These are phyloP conservation scores for Erpornis zantholeuca DNA, from an alignment of 2,113 vertebrate species.

Conservation along the genomic window DNA sequence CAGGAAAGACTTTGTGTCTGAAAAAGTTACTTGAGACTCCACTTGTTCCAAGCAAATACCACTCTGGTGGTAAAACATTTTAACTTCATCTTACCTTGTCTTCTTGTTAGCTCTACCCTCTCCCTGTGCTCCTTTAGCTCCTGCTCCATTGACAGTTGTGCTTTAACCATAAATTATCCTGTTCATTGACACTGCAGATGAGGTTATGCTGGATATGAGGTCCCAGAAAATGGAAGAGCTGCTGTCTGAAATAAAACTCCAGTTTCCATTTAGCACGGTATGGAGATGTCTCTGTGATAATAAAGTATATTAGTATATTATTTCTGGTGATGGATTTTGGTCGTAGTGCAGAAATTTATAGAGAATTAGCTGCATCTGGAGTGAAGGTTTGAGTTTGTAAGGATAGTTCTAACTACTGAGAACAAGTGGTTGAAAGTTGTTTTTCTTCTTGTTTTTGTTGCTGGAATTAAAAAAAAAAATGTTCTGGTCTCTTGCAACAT, in stretches of 20 bases:
- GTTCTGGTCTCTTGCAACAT: not conserved
- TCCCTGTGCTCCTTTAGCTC: not conserved
- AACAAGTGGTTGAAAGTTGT: not conserved
- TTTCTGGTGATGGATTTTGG: not conserved
- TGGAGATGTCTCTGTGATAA: not conserved
- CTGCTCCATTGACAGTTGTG: not conserved
- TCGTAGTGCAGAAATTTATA: not conserved
- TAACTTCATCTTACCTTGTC: not conserved
- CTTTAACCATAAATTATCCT: not conserved
- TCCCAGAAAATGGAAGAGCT: slow-evolving; percentile 29
- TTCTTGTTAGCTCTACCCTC: not conserved
- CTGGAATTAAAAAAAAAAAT: not conserved
- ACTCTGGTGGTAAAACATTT: not conserved
- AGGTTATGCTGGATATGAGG: slow-evolving; percentile 49
- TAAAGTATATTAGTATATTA: not conserved
- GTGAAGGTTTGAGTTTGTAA: not conserved
- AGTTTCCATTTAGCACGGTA: slow-evolving; percentile 70
- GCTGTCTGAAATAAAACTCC: slow-evolving; percentile 53
- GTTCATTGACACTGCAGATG: slow-evolving; percentile 39
- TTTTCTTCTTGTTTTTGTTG: not conserved
- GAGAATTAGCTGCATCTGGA: not conserved
- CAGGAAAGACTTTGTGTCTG: not conserved
- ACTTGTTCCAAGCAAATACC: not conserved
- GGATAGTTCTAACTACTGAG: not conserved
- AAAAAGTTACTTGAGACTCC: not conserved